Evolutionary conservation across 2,797 vertebrate species (phyloP).

Genomic region (Parauchenoglanis ngamensis): DNA sequence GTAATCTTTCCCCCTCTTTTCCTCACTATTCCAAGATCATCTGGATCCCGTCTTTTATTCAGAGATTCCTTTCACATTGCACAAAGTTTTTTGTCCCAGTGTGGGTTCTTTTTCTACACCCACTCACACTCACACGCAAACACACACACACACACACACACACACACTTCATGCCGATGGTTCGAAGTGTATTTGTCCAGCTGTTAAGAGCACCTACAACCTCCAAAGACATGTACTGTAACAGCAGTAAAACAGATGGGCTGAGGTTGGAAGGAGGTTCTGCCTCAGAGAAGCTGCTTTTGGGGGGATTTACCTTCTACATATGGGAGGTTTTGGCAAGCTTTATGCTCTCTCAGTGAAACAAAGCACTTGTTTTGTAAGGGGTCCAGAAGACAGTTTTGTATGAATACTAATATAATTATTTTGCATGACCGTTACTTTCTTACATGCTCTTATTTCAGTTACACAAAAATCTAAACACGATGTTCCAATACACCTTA

Average conservation of each 20-base stretch:
- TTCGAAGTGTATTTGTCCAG: slow-evolving; percentile 44
- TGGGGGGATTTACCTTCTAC: slow-evolving; percentile 44
- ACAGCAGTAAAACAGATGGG: slow-evolving; percentile 33
- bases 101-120: slow-evolving; percentile 2
- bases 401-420: background rate
- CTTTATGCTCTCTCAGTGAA: background rate
- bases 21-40: slow-evolving; percentile 47
- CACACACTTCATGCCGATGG: slow-evolving; percentile 32
- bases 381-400: background rate
- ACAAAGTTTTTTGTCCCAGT: slow-evolving; percentile 34
- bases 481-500: slow-evolving; percentile 20
- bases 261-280: slow-evolving; percentile 56
- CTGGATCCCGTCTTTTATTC: slow-evolving; percentile 49
- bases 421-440: background rate
- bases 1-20: slow-evolving; percentile 44
- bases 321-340: slow-evolving; percentile 55
- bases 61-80: slow-evolving; percentile 38
- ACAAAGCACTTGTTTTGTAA: background rate
- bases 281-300: slow-evolving; percentile 40
- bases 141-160: slow-evolving; percentile 19
- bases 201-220: slow-evolving; percentile 39
- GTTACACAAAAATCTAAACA: slow-evolving; percentile 15
- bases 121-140: background rate
- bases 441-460: background rate
- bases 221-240: slow-evolving; percentile 9